These are phyloP conservation scores for Alethe castanea DNA, from an alignment of 2,113 vertebrate genomes.

Conservation along the genomic window DNA sequence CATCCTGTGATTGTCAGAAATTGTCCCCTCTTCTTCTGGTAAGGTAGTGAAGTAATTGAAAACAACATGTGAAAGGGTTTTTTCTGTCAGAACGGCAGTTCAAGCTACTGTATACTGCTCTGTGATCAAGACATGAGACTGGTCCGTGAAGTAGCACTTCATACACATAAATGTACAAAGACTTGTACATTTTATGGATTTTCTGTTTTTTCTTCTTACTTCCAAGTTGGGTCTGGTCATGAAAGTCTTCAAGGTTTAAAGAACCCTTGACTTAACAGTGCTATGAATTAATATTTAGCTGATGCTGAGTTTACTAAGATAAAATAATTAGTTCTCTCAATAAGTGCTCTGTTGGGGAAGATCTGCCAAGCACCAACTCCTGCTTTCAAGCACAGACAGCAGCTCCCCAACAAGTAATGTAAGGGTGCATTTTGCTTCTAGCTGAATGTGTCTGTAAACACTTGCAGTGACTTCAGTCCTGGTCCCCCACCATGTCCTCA, in stretches of 20 bases:
- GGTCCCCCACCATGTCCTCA: rapidly evolving
- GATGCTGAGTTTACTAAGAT: neutral
- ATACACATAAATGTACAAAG: neutral
- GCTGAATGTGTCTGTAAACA: neutral
- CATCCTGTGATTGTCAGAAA: constrained; percentile 36
- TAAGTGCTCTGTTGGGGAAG: neutral
- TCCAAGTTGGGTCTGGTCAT: neutral
- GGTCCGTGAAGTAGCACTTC: neutral
- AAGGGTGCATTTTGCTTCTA: neutral
- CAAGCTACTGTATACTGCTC: neutral
- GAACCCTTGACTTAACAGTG: neutral
- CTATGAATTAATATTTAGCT: neutral
- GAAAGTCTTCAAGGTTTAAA: neutral
- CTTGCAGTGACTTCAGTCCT: neutral
- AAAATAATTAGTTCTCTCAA: neutral
- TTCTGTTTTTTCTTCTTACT: neutral
- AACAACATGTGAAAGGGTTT: neutral
- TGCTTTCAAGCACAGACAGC: neutral
- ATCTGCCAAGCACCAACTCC: neutral
- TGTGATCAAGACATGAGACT: neutral
- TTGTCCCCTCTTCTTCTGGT: constrained; percentile 2
- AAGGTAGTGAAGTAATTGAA: constrained; percentile 2
- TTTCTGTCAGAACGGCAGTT: neutral
- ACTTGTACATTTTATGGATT: neutral
- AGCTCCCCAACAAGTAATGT: neutral